A percentile compares a stretch with the other conserved stretches of the same genome.
These are phyloP conservation scores for Aleiodes testaceus DNA, from an alignment of 2,888 invertebrate genomes.

Conservation along the genomic window DNA sequence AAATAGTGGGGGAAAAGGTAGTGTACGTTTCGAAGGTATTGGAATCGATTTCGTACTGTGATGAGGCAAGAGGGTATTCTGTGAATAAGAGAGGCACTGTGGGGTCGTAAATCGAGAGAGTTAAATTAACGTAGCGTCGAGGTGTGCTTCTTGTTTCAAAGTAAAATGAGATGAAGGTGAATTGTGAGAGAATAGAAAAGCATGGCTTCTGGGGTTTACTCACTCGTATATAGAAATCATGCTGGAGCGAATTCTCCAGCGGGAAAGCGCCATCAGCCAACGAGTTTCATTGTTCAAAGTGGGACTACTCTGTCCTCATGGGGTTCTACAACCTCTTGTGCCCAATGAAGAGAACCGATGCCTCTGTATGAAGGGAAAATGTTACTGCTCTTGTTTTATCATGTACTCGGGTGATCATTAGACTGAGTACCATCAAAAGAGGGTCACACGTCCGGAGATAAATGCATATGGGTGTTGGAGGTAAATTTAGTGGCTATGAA, in stretches of 20 bases:
- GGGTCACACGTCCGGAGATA: constrained; percentile 10
- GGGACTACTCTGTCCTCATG: constrained; percentile 30
- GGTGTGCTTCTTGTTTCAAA: constrained; percentile 30
- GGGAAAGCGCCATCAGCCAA: constrained; percentile 35
- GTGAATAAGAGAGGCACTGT: neutral
- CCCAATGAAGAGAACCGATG: constrained; percentile 14
- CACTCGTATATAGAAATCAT: neutral
- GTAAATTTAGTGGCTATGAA: too few species aligned
- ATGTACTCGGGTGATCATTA: neutral
- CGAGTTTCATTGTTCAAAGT: constrained; percentile 43
- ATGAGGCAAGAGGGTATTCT: neutral
- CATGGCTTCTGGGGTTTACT: constrained; percentile 23
- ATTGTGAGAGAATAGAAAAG: neutral
- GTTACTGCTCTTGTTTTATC: neutral
- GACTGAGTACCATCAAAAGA: constrained; percentile 2
- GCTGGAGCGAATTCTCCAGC: constrained; percentile 16
- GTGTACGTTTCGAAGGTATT: constrained; percentile 28
- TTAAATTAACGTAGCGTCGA: constrained; percentile 50
- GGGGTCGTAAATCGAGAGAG: constrained; percentile 49
- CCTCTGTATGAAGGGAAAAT: neutral
- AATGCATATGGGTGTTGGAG: neutral
- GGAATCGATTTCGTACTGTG: constrained; percentile 21
- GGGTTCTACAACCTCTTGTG: constrained; percentile 26
- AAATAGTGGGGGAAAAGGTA: constrained; percentile 30
- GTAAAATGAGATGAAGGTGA: constrained; percentile 22